phyloP scores from a whole-genome alignment of 2,888 invertebrate species.

The Apocheima hispidaria region DNA sequence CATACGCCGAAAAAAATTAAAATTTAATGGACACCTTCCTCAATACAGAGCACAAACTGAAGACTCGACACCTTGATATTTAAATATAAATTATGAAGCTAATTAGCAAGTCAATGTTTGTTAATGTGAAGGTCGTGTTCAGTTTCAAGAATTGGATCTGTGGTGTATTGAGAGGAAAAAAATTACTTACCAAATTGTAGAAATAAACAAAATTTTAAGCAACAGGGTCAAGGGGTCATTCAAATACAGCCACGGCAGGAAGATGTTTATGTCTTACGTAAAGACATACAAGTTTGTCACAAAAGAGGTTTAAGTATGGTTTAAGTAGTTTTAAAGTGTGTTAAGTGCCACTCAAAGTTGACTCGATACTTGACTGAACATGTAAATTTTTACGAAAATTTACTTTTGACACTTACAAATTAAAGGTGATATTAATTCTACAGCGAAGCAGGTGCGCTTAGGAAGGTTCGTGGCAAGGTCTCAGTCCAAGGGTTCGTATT shows the following conservation, averaged over 20 bases:
- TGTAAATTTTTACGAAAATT: background rate
- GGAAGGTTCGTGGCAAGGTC: constrained; percentile 5
- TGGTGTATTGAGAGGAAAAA: background rate
- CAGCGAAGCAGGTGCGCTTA: background rate
- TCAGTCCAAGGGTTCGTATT: constrained; percentile 8
- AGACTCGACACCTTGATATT: constrained; percentile 20
- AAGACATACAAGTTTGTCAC: constrained; percentile 8
- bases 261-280: constrained; percentile 8
- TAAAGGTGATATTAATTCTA: background rate
- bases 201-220: constrained; percentile 20
- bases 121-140: background rate
- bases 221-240: constrained; percentile 27
- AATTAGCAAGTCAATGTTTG: constrained; percentile 13
- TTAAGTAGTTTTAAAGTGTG: constrained; percentile 8
- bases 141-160: background rate
- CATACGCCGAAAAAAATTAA: background rate
- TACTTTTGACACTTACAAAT: background rate
- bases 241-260: background rate
- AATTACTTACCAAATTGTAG: constrained; percentile 15
- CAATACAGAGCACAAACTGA: background rate
- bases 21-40: background rate
- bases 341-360: constrained; percentile 16
- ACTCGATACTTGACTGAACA: background rate
- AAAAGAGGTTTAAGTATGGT: too few relatives aligned
- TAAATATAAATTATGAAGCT: constrained; percentile 10